A percentile compares a stretch with the other conserved stretches of the same genome.
Evolutionary conservation across 1,140 invertebrate genomes (phyloP).

Genomic region (Harpegnathos saltator): DNA sequence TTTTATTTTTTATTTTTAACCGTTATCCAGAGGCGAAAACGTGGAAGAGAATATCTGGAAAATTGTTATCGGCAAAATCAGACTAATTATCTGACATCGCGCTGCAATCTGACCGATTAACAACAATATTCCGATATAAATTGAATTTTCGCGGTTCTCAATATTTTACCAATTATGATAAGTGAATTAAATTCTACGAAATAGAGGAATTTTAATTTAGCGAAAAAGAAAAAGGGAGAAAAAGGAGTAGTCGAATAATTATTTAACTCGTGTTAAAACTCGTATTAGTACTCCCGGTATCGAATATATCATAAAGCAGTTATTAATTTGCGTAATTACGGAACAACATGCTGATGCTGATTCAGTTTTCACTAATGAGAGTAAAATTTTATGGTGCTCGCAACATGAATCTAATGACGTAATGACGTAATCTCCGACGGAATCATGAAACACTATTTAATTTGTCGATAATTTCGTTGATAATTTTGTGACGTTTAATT

Average conservation of each 20-base stretch:
- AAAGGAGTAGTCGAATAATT: slow-evolving; percentile 5
- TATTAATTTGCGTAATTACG: slow-evolving; percentile 44
- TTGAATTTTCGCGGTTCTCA: background rate
- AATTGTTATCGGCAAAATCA: background rate
- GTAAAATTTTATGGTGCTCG: slow-evolving; percentile 1
- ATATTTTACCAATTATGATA: slow-evolving; percentile 2
- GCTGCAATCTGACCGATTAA: background rate
- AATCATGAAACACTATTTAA: background rate
- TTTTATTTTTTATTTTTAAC: background rate
- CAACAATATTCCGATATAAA: background rate
- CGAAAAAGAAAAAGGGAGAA: background rate
- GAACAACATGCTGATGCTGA: slow-evolving; percentile 10
- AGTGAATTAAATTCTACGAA: slow-evolving; percentile 20
- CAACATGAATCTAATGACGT: background rate
- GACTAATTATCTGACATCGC: background rate
- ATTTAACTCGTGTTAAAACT: slow-evolving; percentile 7
- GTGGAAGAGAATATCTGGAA: background rate
- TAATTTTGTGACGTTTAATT: slow-evolving; percentile 23
- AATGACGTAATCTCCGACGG: background rate
- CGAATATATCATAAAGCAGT: background rate
- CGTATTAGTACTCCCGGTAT: too few relatives aligned
- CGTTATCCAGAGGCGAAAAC: background rate
- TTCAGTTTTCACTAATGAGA: slow-evolving; percentile 27
- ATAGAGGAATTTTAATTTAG: background rate
- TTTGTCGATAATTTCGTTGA: background rate